Conservation (phyloP, 2,113 vertebrate species). For the Myrmecobius fasciatus region DNA sequence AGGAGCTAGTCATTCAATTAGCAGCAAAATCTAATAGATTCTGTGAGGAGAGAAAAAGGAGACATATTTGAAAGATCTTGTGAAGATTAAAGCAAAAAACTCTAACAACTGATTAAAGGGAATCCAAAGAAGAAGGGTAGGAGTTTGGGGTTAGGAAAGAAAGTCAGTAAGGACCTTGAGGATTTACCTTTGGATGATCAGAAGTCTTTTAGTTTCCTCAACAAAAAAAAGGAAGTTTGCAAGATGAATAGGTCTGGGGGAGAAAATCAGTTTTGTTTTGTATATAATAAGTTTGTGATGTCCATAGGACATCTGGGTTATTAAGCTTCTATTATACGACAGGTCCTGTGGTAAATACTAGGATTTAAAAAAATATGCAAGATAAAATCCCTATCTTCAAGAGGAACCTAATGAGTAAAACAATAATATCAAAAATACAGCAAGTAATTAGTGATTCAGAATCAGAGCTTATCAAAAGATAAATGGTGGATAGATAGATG, state of each 20-base stretch:
- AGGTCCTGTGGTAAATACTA: neutral
- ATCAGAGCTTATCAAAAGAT: neutral
- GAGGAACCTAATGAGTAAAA: neutral
- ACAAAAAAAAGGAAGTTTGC: neutral
- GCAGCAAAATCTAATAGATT: neutral
- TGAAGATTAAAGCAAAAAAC: neutral
- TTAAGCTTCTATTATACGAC: neutral
- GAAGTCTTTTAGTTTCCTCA: neutral
- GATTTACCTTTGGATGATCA: neutral
- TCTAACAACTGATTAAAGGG: neutral
- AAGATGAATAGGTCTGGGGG: neutral
- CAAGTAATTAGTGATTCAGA: neutral
- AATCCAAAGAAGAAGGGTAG: neutral
- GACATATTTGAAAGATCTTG: neutral
- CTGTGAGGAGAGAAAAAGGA: neutral
- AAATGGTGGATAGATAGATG: neutral
- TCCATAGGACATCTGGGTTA: neutral
- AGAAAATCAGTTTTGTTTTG: neutral
- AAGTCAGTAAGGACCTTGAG: neutral
- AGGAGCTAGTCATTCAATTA: neutral
- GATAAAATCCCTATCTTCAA: neutral
- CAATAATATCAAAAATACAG: neutral
- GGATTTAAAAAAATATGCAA: neutral
- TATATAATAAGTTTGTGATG: neutral
- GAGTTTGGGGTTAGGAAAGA: neutral